Percentiles rank a stretch among this genome's conserved stretches.
phyloP scores from a whole-genome alignment of 2,797 vertebrate genomes.

The Periparus ater region DNA sequence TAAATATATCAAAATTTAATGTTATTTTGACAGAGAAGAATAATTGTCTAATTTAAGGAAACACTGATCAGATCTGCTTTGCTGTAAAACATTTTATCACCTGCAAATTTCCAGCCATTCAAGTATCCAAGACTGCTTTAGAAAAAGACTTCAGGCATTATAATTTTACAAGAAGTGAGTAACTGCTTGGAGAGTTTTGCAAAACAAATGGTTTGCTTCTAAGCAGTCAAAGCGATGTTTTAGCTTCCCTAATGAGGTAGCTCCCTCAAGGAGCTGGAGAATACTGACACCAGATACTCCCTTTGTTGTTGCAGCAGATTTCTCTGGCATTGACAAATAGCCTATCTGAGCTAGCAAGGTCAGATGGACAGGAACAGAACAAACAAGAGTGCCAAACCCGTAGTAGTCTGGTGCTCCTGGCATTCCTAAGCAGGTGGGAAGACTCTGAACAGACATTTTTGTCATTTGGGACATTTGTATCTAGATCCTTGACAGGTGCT shows the following conservation, averaged over 20 bases:
- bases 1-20: conserved; percentile 1
- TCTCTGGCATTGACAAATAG: conserved; percentile 42
- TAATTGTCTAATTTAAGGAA: conserved; percentile 22
- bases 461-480: background rate
- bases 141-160: conserved; percentile 21
- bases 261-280: conserved; percentile 24
- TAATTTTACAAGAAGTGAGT: conserved; percentile 38
- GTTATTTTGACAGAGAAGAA: conserved; percentile 20
- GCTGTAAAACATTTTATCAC: conserved; percentile 30
- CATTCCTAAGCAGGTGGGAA: conserved; percentile 21
- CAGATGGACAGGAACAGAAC: conserved; percentile 36
- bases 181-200: conserved; percentile 35
- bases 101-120: conserved; percentile 23
- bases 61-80: conserved; percentile 14
- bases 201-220: conserved; percentile 27
- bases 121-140: background rate
- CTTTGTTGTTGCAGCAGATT: conserved; percentile 30
- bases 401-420: background rate
- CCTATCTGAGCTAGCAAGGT: conserved; percentile 34
- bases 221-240: background rate
- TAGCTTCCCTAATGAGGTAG: conserved; percentile 30
- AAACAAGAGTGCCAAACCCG: background rate
- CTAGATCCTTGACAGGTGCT: background rate
- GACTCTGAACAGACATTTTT: background rate
- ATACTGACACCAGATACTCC: conserved; percentile 48